These are phyloP conservation scores for Rhabdornis inornatus DNA, from an alignment of 2,113 vertebrate species.

Conservation along the genomic window DNA sequence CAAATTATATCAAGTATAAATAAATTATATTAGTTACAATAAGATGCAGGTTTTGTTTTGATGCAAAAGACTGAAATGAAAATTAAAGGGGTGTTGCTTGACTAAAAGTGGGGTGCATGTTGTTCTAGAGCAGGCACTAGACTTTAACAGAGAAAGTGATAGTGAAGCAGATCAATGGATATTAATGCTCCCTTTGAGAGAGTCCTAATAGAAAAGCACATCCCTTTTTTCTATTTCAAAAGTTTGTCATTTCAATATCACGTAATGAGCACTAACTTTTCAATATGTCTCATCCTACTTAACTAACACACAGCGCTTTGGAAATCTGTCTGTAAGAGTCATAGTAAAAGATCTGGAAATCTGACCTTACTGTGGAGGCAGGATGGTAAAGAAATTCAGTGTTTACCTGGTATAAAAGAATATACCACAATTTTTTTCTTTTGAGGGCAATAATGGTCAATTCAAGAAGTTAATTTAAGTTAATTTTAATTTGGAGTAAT, in stretches of 20 bases:
- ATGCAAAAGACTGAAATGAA: conserved; percentile 46
- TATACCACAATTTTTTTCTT: not conserved
- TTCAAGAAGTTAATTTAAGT: not conserved
- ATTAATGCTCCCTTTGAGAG: not conserved
- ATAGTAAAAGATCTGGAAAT: not conserved
- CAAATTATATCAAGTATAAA: conserved; percentile 70
- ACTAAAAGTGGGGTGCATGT: not conserved
- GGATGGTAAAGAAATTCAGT: not conserved
- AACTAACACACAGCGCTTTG: not conserved
- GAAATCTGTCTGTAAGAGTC: not conserved
- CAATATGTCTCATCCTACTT: not conserved
- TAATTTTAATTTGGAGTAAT: not conserved
- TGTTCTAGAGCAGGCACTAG: not conserved
- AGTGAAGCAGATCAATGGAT: not conserved
- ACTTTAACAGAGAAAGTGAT: not conserved
- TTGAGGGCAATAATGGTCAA: not conserved
- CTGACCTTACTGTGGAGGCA: not conserved
- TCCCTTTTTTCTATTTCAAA: not conserved
- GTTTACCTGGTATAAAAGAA: not conserved
- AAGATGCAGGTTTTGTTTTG: conserved; percentile 70
- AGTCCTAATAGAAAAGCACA: not conserved
- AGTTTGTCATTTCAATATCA: not conserved
- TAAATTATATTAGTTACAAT: conserved; percentile 71
- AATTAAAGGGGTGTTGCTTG: conserved; percentile 12
- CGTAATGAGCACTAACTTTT: not conserved